phyloP scores from a whole-genome alignment of 2,113 vertebrate genomes.

The Plestiodon gilberti region DNA sequence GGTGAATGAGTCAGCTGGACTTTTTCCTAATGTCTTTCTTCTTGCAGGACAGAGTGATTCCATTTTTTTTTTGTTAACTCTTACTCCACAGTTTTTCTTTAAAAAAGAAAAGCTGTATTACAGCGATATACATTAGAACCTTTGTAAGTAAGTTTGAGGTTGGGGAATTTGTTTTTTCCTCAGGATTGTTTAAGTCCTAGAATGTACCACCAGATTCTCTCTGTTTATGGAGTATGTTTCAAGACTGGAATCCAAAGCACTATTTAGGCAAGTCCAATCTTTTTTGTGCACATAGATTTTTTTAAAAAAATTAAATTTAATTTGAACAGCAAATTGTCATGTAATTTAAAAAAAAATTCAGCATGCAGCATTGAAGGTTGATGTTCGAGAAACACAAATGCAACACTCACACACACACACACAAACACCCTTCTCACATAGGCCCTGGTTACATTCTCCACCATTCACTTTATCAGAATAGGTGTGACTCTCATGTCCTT shows the following conservation, averaged over 20 bases:
- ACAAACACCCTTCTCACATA: not conserved
- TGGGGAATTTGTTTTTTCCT: too few relatives aligned
- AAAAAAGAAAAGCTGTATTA: not conserved
- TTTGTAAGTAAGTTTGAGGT: not conserved
- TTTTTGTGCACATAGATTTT: not conserved
- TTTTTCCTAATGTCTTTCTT: not conserved
- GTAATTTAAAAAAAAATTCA: not conserved
- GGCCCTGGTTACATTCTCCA: not conserved
- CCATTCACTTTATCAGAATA: not conserved
- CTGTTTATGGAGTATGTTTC: not conserved
- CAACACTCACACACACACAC: not conserved
- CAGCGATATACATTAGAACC: not conserved
- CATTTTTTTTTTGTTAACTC: not conserved
- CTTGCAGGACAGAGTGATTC: not conserved
- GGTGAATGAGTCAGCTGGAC: not conserved
- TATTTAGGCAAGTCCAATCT: not conserved
- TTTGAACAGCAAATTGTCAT: not conserved
- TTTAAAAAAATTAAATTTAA: too few relatives aligned
- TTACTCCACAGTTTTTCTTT: not conserved
- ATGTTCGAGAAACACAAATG: not conserved
- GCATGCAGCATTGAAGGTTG: not conserved
- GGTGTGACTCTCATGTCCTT: not conserved
- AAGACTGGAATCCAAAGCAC: not conserved
- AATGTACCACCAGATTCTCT: too few relatives aligned
- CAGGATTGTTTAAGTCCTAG: not conserved